These are phyloP conservation scores for Pan paniscus DNA, from an alignment of 2,113 vertebrate species.

Conservation along the genomic window DNA sequence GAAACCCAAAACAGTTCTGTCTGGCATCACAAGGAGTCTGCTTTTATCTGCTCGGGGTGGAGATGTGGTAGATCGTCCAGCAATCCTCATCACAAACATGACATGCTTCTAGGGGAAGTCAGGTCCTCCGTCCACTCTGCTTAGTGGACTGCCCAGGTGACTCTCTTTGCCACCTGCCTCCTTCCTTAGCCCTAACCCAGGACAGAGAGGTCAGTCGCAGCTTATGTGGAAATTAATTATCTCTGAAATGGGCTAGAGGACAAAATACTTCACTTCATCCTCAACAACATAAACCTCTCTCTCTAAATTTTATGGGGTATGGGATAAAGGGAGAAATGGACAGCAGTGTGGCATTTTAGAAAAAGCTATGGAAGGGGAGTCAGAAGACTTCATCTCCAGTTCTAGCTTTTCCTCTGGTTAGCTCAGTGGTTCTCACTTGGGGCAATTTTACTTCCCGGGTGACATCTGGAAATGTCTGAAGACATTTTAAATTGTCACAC, in stretches of 20 bases:
- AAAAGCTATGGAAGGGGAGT: background rate
- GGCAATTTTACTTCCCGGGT: background rate
- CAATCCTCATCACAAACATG: background rate
- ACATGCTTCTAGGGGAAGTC: background rate
- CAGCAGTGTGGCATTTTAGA: background rate
- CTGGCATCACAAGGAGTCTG: background rate
- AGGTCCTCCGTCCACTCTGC: background rate
- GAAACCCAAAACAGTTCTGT: background rate
- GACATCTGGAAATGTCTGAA: background rate
- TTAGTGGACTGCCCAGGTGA: background rate
- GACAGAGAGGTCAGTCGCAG: background rate
- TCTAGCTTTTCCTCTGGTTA: background rate
- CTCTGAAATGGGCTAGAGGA: background rate
- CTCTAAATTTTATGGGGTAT: background rate
- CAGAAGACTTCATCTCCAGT: background rate
- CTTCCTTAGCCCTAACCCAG: background rate
- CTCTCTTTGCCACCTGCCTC: background rate
- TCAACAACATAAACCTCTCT: background rate
- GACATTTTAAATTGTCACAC: background rate
- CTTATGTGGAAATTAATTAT: background rate
- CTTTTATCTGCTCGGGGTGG: background rate
- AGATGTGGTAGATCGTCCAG: background rate
- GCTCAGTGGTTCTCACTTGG: background rate
- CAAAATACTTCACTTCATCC: slow-evolving; percentile 23
- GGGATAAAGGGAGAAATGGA: background rate